Base-by-base conservation (phyloP, 2,797 vertebrate genomes). In the Nothura maculosa region DNA sequence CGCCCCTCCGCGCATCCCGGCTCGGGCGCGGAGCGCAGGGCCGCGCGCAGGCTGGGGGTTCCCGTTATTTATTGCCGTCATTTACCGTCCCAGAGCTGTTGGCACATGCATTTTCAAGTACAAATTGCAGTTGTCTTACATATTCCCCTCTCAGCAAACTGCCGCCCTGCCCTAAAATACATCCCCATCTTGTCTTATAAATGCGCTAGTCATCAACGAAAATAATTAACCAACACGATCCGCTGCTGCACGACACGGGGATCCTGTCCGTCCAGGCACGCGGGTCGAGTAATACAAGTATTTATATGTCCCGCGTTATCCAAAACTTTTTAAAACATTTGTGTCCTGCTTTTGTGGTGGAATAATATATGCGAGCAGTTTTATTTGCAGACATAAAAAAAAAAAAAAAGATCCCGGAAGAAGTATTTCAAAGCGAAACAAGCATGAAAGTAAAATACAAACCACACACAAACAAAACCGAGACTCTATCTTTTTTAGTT, bases 71-170 rank as follows among this genome's bases (percentile, higher is more conserved):
- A 97, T 96, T 93, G 25, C 95, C 93, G 87, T 86, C 84, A 95
- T 95, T 96, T 95, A 77, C 72, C 87, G 64, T 95, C 91, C 75
- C 88, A 90, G 91, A 92, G 79, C 95, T 93, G 87, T 89, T 79
- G 94, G 92, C 87, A 88, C 92, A 70, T 96, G 77, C 90, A 96
- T 97, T 96, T 85, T 89, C 89, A 81, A 95, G 93, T 81, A 94
- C 96, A 96, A 97, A 96, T 96, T 97, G 88, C 93, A 75, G 60
- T 90, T 78, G 92, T 83, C 52, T 68, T 82, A 68, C 81, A 84
- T 92, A 94, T 87, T 95, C 75, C 52, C 52, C 66, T 90, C 82
- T 90, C 93, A 88, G 80, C 79, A 75, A 62, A 89, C 92, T 85
- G 72, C 85, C 40, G 27, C 64, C 93, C 62, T 40, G 20, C 54